Conservation (phyloP, 2,113 vertebrate genomes). For the Ranitomeya imitator region DNA sequence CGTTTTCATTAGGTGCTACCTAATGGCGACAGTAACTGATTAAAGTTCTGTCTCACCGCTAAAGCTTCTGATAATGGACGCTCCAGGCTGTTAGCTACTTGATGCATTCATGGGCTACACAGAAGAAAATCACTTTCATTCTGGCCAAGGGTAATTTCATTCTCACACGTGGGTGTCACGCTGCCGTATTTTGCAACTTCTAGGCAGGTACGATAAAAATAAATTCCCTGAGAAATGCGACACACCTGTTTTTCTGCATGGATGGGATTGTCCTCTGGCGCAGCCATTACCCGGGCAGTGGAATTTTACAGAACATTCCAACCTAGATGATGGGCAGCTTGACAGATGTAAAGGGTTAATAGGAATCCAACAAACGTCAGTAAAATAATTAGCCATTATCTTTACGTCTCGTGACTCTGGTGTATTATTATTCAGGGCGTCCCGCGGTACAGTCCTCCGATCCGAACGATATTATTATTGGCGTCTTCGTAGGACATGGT, state of each 20-base stretch:
- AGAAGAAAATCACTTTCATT: background rate
- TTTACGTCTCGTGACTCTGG: background rate
- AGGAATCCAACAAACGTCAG: background rate
- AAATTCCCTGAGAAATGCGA: background rate
- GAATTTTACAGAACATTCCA: conserved; percentile 22
- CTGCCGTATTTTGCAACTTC: conserved; percentile 8
- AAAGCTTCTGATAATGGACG: background rate
- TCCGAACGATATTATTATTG: background rate
- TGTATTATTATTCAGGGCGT: background rate
- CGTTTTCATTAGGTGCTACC: background rate
- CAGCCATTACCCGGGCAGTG: background rate
- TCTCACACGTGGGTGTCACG: conserved; percentile 16
- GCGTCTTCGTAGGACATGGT: background rate
- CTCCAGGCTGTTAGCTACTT: background rate
- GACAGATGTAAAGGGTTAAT: background rate
- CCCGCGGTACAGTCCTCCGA: background rate
- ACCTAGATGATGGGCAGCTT: too few relatives aligned
- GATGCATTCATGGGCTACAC: background rate
- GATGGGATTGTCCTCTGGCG: conserved; percentile 8
- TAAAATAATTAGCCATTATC: background rate
- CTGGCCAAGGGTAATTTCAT: background rate
- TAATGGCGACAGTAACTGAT: background rate
- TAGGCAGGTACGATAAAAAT: background rate
- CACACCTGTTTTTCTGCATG: conserved; percentile 35
- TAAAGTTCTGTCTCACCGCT: background rate